Evolutionary conservation across 2,113 vertebrate species (phyloP), one percentile per base, ranked within the genome.

Genomic region (Ciconia maguari): DNA sequence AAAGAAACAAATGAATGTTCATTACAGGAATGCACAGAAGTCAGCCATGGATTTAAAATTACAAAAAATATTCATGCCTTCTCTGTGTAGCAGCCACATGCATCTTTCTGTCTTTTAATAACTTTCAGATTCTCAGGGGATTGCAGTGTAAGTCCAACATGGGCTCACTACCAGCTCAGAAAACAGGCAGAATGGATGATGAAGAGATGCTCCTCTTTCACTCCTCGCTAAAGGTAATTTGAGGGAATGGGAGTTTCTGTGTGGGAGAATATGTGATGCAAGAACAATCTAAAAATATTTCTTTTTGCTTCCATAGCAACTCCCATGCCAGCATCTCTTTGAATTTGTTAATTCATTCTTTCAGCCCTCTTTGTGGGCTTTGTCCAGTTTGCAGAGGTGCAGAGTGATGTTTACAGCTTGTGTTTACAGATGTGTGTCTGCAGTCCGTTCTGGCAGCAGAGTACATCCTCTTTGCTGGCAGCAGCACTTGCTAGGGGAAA

Each of bases 221-320:
- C 55, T 93, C 64, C 62, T 87, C 0, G 0, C 65, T 82, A 72
- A 76, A 91, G 89, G 94, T 97, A 87, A 93, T 94, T 94, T 95
- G 70, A 95, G 93, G 93, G 66, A 94, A 97, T 76, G 81, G 91
- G 89, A 97, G 87, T 94, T 89, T 95, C 95, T 96, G 93, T 95
- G 96, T 91, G 93, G 96, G 91, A 97, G 93, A 94, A 84, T 68
- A 91, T 58, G 74, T 94, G 95, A 97, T 93, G 81, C 91, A 94
- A 95, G 96, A 96, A 87, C 87, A 79, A 80, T 79, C 94, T 91
- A 95, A 96, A 96, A 96, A 95, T 96, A 97, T 85, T 91, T 91
- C 80, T 79, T 85, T 85, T 87, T 91, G 96, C 93, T 97, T 93
- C 97, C 95, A 97, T 95, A 87, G 96, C 95, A 96, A 95, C 95